Evolutionary conservation across 2,888 invertebrate genomes (phyloP).

Genomic region (Synanthedon andrenaeformis): DNA sequence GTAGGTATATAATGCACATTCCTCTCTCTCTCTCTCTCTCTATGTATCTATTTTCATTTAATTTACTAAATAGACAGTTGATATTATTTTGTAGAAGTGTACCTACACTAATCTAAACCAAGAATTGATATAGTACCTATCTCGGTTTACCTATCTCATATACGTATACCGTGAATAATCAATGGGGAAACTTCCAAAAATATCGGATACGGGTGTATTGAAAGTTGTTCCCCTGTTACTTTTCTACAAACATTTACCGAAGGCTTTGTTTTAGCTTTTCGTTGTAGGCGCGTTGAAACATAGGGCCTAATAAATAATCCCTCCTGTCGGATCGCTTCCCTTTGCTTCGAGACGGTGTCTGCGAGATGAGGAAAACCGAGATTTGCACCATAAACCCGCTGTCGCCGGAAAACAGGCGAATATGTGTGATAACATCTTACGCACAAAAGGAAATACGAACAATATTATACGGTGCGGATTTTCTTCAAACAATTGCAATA

Average conservation of each 20-base stretch:
- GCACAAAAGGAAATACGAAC: not conserved
- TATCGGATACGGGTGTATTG: too few relatives aligned
- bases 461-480: not conserved
- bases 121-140: too few relatives aligned
- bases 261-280: conserved; percentile 2
- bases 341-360: conserved; percentile 18
- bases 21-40: too few relatives aligned
- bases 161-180: too few relatives aligned
- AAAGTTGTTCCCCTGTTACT: not conserved
- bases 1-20: too few relatives aligned
- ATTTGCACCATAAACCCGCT: conserved; percentile 43
- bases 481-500: not conserved
- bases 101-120: too few relatives aligned
- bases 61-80: too few relatives aligned
- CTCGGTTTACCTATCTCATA: too few relatives aligned
- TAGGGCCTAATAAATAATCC: conserved; percentile 39
- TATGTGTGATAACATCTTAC: conserved; percentile 21
- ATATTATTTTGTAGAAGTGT: too few relatives aligned
- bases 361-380: conserved; percentile 36
- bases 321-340: conserved; percentile 30
- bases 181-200: too few relatives aligned
- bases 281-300: conserved; percentile 17
- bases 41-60: too few relatives aligned
- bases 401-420: conserved; percentile 24
- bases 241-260: not conserved